Evolutionary conservation across 2,113 vertebrate genomes (phyloP), one percentile per base, ranked within the genome.

Genomic region (Piprites chloris): DNA sequence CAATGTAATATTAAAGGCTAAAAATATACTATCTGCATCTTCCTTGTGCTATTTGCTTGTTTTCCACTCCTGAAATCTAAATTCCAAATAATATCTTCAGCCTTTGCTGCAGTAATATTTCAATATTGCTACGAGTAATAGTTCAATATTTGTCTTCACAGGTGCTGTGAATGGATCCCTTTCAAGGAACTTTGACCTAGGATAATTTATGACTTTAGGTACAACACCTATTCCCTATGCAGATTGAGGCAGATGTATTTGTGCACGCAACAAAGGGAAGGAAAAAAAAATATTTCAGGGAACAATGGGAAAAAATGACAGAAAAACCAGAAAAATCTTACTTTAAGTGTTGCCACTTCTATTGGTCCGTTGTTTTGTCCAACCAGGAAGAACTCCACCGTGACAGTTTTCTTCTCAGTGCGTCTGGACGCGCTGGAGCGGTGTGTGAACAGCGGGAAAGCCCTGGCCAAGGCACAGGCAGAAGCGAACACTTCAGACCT

Each of bases 401-500:
- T 96, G n/a, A 99, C 98, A 0, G 96, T 98, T 96, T 98, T 99
- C 97, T 99, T 99, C 90, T 99, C 99, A 0, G 97, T 58, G 89
- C 98, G 98, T 30, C 98, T 97, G 1, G 98, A 98, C 3, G 98
- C 98, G 1, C 98, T 91, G 4, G 99, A 99, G 18, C 99, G 99
- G 19, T 98, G 99, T 3, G 99, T 98, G 97, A 99, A 99, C 27
- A 99, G 97, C 0, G 99, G 99, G 95, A 99, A 99, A 42, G 99
- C 98, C 52, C 99, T 98, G 88, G 99, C 98, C 85, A 99, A 97
- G 27, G 99, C 99, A 69, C 99, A 99, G 5, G 98, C 98, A 0
- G 99, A 99, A 22, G 99, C 98, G 3, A 99, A 99, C 69, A 99
- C 98, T 9, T 99, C 99, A 0, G 98, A 97, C 17, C 97, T 98